Base-by-base conservation (phyloP, 2,113 vertebrate species). In the Falcunculus frontatus region DNA sequence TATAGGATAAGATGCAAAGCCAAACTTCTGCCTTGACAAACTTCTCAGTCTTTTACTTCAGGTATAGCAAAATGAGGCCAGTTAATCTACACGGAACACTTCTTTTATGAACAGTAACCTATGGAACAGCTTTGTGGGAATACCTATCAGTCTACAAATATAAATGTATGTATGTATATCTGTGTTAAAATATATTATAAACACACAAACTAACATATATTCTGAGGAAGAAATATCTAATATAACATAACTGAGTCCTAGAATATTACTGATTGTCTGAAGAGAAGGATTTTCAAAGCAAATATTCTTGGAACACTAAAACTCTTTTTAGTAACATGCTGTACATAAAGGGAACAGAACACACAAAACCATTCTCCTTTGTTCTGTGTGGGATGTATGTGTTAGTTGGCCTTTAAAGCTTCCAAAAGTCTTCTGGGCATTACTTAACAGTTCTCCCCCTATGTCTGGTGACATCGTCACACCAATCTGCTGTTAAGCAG, bases 161-260 rank as follows among this genome's bases (percentile, higher is more conserved):
- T 1, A 49, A 26, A 55, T 26, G 6, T 4, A 17, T 14, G 3
- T 1, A 26, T 7, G 3, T 20, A 4, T 46, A 35, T 30, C 17
- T 60, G 10, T 33, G 19, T 35, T 49, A 76, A 67, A 57, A 84
- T 44, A 29, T 13, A 33, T 27, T 35, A 44, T 4, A 35, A 55
- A 55, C 8, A 63, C 4, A 44, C 1, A 26, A 46, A 13, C 33
- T 4, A 52, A 13, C 7, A 56, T 9, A 41, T 17, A 32, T 49
- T 72, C 37, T 72, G 4, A 65, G 26, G 14, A 52, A 76, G 35
- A 47, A 70, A 32, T 25, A 18, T 56, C 50, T 26, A 37, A 68
- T 32, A 26, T 17, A 57, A 62, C 8, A 32, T 16, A 39, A 50
- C 2, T n/a, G 26, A 93, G 27, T 3, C 13, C 10, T 16, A 35